phyloP scores from a whole-genome alignment of 2,797 vertebrate genomes.

The Myotis daubentonii region DNA sequence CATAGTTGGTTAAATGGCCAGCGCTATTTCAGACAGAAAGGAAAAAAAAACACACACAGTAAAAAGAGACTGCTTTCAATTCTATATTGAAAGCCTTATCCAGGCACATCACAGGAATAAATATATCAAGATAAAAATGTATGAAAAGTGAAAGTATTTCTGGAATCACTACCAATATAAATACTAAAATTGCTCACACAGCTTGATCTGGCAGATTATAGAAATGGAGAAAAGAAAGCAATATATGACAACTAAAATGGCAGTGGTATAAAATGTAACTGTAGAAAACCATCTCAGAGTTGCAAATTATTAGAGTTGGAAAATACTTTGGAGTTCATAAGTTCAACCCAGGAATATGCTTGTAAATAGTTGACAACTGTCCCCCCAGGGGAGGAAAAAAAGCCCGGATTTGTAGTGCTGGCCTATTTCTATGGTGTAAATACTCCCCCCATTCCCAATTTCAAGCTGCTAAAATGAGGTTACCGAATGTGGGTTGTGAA shows the following conservation, averaged over 20 bases:
- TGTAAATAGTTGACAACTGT: background rate
- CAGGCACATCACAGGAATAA: conserved; percentile 50
- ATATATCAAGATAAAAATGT: conserved; percentile 61
- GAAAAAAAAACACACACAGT: background rate
- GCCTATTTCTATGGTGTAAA: conserved; percentile 1
- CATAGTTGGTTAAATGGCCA: conserved; percentile 59
- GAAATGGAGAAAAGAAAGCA: conserved; percentile 57
- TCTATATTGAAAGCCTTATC: conserved; percentile 48
- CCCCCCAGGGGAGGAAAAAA: background rate
- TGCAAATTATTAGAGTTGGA: conserved; percentile 36
- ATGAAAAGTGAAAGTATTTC: conserved; percentile 56
- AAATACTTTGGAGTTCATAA: conserved; percentile 38
- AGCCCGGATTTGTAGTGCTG: conserved; percentile 21
- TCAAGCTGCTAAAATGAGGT: background rate
- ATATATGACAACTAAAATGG: background rate
- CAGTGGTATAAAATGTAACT: background rate
- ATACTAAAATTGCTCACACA: conserved; percentile 71
- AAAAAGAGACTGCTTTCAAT: conserved; percentile 20
- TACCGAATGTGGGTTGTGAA: background rate
- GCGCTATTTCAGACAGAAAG: conserved; percentile 38
- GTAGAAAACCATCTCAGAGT: conserved; percentile 21
- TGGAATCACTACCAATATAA: conserved; percentile 54
- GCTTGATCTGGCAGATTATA: conserved; percentile 76
- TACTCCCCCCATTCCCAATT: background rate
- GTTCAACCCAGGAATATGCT: background rate